Conservation (phyloP, 1,140 invertebrate species). For the Solenopsis invicta region DNA sequence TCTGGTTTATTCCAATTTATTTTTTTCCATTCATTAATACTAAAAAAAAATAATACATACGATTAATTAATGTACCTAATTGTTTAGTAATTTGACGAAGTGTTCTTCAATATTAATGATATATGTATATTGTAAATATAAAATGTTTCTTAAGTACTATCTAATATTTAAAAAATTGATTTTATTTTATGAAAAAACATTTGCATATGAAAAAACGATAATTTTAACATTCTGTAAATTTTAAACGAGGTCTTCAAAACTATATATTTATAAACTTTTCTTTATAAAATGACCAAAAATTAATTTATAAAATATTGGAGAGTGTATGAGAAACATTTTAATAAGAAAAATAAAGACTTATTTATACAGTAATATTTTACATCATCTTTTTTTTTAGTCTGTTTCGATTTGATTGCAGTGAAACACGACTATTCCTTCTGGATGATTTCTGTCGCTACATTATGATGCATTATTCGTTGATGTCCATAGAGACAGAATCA, state of each 20-base stretch:
- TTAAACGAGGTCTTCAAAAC: background rate
- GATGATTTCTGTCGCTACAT: background rate
- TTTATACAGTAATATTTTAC: slow-evolving; percentile 4
- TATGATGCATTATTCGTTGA: slow-evolving; percentile 11
- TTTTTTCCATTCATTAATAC: background rate
- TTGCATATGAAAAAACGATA: background rate
- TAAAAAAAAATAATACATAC: background rate
- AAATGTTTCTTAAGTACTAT: background rate
- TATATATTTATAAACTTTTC: background rate
- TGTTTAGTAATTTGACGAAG: background rate
- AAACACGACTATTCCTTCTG: background rate
- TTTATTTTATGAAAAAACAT: background rate
- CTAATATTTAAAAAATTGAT: background rate
- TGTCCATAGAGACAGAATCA: background rate
- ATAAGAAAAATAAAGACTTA: background rate
- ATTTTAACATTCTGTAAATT: background rate
- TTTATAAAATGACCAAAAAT: background rate
- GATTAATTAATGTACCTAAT: background rate
- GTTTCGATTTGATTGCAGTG: slow-evolving; percentile 10
- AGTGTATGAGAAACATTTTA: background rate
- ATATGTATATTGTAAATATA: background rate
- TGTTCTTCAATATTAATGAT: slow-evolving; percentile 2
- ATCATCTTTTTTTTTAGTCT: background rate
- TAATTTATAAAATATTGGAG: background rate
- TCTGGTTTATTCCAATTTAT: slow-evolving; percentile 13